Percentiles rank a stretch among this genome's conserved stretches.
These are phyloP conservation scores for Gymnoscelis rufifasciata DNA, from an alignment of 2,888 invertebrate genomes.

Conservation along the genomic window DNA sequence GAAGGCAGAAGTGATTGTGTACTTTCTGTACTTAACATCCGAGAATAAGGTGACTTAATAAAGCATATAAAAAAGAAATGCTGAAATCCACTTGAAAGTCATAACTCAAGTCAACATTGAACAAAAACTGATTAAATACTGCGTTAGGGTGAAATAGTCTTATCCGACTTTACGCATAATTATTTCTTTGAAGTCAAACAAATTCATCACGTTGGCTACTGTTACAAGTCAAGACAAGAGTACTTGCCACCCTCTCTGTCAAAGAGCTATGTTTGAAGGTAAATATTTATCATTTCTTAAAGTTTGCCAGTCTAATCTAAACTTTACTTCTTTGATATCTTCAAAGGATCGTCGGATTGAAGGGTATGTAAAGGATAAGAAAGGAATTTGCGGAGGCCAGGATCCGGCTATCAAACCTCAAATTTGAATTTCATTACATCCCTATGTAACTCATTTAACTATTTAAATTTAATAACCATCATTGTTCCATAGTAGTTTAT, in stretches of 20 bases:
- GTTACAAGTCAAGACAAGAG: background rate
- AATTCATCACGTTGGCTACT: background rate
- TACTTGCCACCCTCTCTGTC: background rate
- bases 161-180: slow-evolving; percentile 2
- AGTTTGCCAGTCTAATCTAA: slow-evolving; percentile 16
- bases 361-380: slow-evolving; percentile 8
- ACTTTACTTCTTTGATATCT: slow-evolving; percentile 20
- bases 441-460: too few relatives aligned
- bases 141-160: background rate
- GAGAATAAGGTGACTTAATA: too few relatives aligned
- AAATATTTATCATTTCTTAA: slow-evolving; percentile 13
- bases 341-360: slow-evolving; percentile 17
- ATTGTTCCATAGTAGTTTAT: too few relatives aligned
- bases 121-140: background rate
- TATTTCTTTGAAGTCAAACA: slow-evolving; percentile 1
- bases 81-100: too few relatives aligned
- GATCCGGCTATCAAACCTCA: slow-evolving; percentile 1
- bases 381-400: slow-evolving; percentile 11
- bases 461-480: too few relatives aligned
- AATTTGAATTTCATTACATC: background rate
- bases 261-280: slow-evolving; percentile 14
- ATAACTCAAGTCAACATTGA: too few relatives aligned
- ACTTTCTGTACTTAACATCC: too few relatives aligned
- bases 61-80: too few relatives aligned
- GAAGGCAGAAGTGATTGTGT: too few relatives aligned